These are phyloP conservation scores for Pandion haliaetus DNA, from an alignment of 2,113 vertebrate genomes.

Conservation along the genomic window DNA sequence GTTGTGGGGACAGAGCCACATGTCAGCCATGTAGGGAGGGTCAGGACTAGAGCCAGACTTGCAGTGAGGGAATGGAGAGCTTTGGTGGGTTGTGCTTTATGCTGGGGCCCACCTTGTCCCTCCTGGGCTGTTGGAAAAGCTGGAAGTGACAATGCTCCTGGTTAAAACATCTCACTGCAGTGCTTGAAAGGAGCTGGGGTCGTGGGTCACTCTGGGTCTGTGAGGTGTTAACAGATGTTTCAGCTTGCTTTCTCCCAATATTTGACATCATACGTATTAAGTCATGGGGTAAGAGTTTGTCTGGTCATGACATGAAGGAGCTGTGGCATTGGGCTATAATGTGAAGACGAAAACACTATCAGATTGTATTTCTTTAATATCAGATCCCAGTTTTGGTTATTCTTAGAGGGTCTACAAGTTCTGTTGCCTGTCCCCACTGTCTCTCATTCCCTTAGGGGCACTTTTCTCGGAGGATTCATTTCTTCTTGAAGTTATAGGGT, in stretches of 20 bases:
- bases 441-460: background rate
- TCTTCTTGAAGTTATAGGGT: background rate
- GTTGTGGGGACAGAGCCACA: background rate
- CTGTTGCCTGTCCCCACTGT: background rate
- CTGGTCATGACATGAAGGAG: background rate
- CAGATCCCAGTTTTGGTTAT: background rate
- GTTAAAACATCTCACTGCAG: background rate
- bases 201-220: background rate
- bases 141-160: background rate
- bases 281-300: background rate
- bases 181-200: background rate
- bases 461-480: background rate
- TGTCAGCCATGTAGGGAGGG: background rate
- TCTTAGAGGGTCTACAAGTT: background rate
- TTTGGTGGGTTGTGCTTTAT: background rate
- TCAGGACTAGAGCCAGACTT: background rate
- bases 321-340: background rate
- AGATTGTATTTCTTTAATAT: background rate
- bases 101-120: background rate
- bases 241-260: background rate
- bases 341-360: background rate
- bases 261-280: background rate
- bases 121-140: background rate
- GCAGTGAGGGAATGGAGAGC: background rate
- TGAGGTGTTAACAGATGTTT: background rate